Conservation (phyloP, 2,888 invertebrate genomes). For the Malthinus seriepunctatus region DNA sequence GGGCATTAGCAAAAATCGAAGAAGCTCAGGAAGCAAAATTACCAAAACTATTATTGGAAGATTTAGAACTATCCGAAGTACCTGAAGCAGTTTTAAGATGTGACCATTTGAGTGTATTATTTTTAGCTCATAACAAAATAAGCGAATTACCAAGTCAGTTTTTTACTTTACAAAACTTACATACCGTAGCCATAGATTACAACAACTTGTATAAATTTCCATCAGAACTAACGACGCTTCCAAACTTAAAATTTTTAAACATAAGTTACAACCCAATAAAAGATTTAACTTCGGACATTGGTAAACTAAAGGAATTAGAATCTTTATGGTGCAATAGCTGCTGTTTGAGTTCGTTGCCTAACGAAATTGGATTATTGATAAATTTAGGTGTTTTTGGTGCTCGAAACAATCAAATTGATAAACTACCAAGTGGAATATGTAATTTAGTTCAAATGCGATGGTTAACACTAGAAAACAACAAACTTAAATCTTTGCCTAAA, state of each 20-base stretch:
- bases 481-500: slow-evolving; percentile 58
- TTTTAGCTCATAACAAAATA: slow-evolving; percentile 67
- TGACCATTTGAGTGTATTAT: slow-evolving; percentile 62
- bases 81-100: slow-evolving; percentile 63
- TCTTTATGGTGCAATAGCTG: slow-evolving; percentile 70
- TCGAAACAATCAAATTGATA: slow-evolving; percentile 63
- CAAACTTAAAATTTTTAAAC: slow-evolving; percentile 64
- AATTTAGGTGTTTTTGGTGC: slow-evolving; percentile 69
- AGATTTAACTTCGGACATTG: slow-evolving; percentile 63
- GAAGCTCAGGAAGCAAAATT: slow-evolving; percentile 63
- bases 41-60: slow-evolving; percentile 64
- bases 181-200: slow-evolving; percentile 67
- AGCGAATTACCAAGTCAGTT: slow-evolving; percentile 58
- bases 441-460: slow-evolving; percentile 62
- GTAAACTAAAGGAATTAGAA: slow-evolving; percentile 62
- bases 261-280: slow-evolving; percentile 68
- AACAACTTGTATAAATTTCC: slow-evolving; percentile 66
- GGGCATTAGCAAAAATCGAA: slow-evolving; percentile 69
- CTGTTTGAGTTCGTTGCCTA: slow-evolving; percentile 61
- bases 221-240: slow-evolving; percentile 61
- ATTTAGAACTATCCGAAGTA: slow-evolving; percentile 65
- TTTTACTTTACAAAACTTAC: slow-evolving; percentile 60
- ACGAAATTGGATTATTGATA: slow-evolving; percentile 63
- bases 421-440: slow-evolving; percentile 63
- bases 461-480: slow-evolving; percentile 68